Base-by-base conservation (phyloP, 2,797 vertebrate genomes). In the Amazonetta brasiliensis region DNA sequence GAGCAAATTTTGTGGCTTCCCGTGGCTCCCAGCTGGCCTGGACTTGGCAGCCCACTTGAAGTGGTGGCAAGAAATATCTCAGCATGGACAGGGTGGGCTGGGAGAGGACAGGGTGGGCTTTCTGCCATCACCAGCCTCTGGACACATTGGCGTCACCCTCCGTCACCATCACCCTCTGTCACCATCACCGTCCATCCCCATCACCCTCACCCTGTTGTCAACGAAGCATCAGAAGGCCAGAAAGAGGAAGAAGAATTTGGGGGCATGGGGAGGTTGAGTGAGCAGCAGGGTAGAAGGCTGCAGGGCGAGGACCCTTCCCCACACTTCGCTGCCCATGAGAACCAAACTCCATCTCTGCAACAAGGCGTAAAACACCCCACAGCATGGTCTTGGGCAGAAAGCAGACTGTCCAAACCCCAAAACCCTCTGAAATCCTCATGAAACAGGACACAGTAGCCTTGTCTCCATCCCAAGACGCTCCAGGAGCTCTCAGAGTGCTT, bases 11-110 rank as follows among this genome's bases (percentile, higher is more conserved):
- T 7, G 35, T 26, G 58, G 64, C 43, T 64, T 33, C 78, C 78
- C 21, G 11, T 1, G 1, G 75, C 46, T 74, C 74, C 74, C 64
- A 46, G 63, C 8, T 6, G 39, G 44, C 13, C 52, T 66, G 0
- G 2, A 14, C 43, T 28, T 31, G 33, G 59, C 30, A 46, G 23
- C 41, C 33, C 25, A 5, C 14, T 35, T 30, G 33, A n/a, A 35
- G 46, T 2, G 8, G 23, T 9, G 5, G 10, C 1, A 64, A 52
- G 43, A 37, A 39, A 10, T 44, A 3, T 4, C 54, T 60, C 4
- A 3, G 62, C 6, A 11, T 16, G 5, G 78, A 43, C 12, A 37
- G 9, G n/a, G 20, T 14, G 31, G 9, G n/a, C 17, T 14, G 31
- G 50, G 68, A 58, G 35, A 52, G 46, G 78, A 37, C 12, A 37